phyloP scores from a whole-genome alignment of 2,888 invertebrate species.

The Teinopalpus imperialis region DNA sequence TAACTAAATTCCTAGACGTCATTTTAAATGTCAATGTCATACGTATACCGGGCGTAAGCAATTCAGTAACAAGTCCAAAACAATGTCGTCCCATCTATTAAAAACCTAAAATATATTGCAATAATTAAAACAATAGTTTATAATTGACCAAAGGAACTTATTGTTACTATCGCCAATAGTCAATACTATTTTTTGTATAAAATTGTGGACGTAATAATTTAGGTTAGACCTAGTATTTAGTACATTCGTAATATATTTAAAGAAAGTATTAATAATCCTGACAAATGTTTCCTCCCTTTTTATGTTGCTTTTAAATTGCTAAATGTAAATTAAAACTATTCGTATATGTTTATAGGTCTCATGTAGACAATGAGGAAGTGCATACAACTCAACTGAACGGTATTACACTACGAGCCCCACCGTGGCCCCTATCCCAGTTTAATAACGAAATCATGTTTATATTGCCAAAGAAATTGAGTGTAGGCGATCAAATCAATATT shows the following conservation, averaged over 20 bases:
- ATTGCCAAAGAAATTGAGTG: conserved; percentile 47
- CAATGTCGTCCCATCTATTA: not conserved
- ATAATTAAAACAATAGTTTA: no score
- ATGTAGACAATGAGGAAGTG: conserved; percentile 40
- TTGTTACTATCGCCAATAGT: no score
- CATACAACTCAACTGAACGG: conserved; percentile 48
- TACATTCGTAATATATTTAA: no score
- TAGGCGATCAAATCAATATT: conserved; percentile 42
- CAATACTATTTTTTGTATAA: no score
- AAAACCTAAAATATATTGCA: no score
- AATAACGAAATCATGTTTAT: conserved; percentile 53
- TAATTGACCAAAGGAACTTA: no score
- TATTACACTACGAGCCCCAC: conserved; percentile 41
- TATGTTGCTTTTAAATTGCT: no score
- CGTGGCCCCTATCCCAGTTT: conserved; percentile 43
- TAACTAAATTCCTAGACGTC: conserved; percentile 20
- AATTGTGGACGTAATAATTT: no score
- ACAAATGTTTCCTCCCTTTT: no score
- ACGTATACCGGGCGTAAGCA: not conserved
- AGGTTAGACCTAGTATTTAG: no score
- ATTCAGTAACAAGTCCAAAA: conserved; percentile 1
- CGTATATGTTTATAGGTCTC: conserved; percentile 42
- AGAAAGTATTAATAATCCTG: no score
- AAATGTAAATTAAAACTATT: no score
- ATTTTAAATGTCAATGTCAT: conserved; percentile 36